These are phyloP conservation scores for Entomobrya proxima DNA, from an alignment of 2,888 invertebrate genomes.

Conservation along the genomic window DNA sequence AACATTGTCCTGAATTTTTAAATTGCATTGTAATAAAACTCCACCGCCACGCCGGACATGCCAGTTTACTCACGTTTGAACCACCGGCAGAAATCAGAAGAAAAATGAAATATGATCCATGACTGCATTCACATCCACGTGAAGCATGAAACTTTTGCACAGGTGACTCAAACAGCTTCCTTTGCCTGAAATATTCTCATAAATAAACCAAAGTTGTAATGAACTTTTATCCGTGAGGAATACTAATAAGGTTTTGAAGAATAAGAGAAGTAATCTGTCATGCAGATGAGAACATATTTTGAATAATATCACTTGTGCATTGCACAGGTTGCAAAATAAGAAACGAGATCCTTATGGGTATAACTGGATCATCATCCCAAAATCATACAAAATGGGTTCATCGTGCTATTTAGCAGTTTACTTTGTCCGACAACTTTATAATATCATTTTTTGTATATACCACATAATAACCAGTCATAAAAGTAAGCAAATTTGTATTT, in stretches of 20 bases:
- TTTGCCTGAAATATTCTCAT: too few species aligned
- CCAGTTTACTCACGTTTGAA: too few species aligned
- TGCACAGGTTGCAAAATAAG: too few species aligned
- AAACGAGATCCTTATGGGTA: not conserved
- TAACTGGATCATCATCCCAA: not conserved
- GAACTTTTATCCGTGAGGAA: not conserved
- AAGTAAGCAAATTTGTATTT: not conserved
- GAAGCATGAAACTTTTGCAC: too few species aligned
- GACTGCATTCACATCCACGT: too few species aligned
- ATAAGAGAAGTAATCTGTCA: not conserved
- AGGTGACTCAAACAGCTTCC: too few species aligned
- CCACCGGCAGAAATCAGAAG: too few species aligned
- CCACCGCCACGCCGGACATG: too few species aligned
- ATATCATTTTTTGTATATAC: not conserved
- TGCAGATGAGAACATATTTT: not conserved
- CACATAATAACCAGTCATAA: not conserved
- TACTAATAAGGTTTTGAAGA: not conserved
- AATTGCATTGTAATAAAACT: too few species aligned
- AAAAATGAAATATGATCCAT: too few species aligned
- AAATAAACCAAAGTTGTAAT: not conserved
- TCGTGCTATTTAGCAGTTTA: not conserved
- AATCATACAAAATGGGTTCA: not conserved
- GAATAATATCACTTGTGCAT: not conserved
- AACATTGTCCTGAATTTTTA: too few species aligned
- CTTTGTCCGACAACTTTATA: not conserved